Base-by-base conservation (phyloP, 2,113 vertebrate genomes). In the Proteles cristata region DNA sequence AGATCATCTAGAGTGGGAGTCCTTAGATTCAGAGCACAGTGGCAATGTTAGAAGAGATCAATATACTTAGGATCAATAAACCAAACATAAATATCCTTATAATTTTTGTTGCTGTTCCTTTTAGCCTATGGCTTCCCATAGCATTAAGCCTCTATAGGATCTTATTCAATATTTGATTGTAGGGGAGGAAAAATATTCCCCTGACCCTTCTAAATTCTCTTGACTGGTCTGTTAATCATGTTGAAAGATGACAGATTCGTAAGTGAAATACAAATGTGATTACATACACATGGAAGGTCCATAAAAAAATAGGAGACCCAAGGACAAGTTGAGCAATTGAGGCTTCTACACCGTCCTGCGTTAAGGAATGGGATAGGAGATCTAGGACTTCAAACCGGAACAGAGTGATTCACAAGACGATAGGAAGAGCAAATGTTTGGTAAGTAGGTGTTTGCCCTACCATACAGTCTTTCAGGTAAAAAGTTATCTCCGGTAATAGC, bases 11-110 rank as follows among this genome's bases (percentile, higher is more conserved):
- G 92, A 86, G 10, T 84, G 96, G n/a, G 48, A 92, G 43, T 93
- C 11, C 95, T 97, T 97, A 97, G 97, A 94, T 96, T 92, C 53
- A 96, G 73, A 90, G 43, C 39, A 91, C n/a, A 39, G 58, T 76
- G 50, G 55, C 71, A 96, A 97, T 17, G 85, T 73, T 87, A 89
- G 87, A 39, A 90, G 90, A 96, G 14, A 50, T 50, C 50, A 50
- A 15, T 50, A 50, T 14, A 50, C 93, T 73, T 92, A 95, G 87
- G 69, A 90, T 98, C 98, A 94, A 95, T 79, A 93, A 97, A 71
- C 55, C 98, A 97, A 98, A 97, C 96, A 87, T 71, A 89, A 80
- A 61, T 65, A 88, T 66, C 65, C 17, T 26, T 89, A 43, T 90
- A 61, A 58, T 53, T 93, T 73, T 80, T 95, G 19, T 71, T 48